These are phyloP conservation scores for Neoitamus cyanurus DNA, from an alignment of 2,888 invertebrate genomes.

Conservation along the genomic window DNA sequence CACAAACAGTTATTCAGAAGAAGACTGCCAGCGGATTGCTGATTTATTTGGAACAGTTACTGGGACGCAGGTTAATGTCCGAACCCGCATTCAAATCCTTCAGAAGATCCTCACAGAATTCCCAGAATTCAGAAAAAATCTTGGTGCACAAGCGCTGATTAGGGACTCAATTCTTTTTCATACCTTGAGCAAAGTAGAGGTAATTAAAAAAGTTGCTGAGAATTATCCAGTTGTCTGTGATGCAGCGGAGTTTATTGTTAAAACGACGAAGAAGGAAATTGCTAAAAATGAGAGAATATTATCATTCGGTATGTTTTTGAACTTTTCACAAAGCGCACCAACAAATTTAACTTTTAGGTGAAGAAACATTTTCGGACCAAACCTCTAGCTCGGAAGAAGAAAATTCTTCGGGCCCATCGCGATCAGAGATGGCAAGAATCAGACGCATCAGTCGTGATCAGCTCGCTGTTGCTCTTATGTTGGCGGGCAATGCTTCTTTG, in stretches of 20 bases:
- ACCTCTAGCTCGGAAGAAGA: constrained; percentile 65
- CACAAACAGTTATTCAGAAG: constrained; percentile 53
- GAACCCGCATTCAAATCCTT: constrained; percentile 68
- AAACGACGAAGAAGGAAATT: constrained; percentile 63
- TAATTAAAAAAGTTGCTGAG: constrained; percentile 73
- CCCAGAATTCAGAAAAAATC: constrained; percentile 76
- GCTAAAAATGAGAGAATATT: constrained; percentile 57
- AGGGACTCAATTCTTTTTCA: constrained; percentile 78
- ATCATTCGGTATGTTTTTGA: constrained; percentile 29
- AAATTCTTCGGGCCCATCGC: constrained; percentile 59
- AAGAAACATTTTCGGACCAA: constrained; percentile 63
- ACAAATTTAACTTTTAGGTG: constrained; percentile 54
- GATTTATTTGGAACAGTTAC: constrained; percentile 60
- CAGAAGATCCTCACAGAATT: constrained; percentile 75
- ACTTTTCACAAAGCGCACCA: background rate
- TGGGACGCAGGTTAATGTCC: constrained; percentile 65
- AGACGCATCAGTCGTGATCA: constrained; percentile 65
- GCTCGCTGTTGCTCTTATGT: constrained; percentile 62
- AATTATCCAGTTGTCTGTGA: constrained; percentile 76
- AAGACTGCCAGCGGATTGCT: constrained; percentile 49
- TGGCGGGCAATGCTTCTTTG: constrained; percentile 60
- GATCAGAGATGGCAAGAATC: constrained; percentile 61
- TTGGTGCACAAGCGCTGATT: constrained; percentile 77
- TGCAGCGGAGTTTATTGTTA: constrained; percentile 69
- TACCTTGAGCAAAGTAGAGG: constrained; percentile 74